Evolutionary conservation across 2,888 invertebrate genomes (phyloP).

Genomic region (Euplagia quadripunctaria): DNA sequence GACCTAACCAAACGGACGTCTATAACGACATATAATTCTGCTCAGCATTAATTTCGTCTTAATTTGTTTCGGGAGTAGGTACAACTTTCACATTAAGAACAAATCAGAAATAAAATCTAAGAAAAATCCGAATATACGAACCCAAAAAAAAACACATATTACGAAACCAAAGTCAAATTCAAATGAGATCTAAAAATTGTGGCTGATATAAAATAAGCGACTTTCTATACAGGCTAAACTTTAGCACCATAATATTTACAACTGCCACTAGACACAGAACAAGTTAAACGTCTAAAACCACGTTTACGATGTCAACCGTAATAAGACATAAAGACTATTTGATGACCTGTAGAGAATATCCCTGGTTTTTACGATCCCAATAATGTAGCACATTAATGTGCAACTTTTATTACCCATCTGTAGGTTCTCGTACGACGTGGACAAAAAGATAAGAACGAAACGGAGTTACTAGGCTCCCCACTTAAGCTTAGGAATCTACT

Average conservation of each 20-base stretch:
- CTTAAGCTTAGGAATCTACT: conserved; percentile 18
- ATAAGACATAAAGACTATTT: conserved; percentile 25
- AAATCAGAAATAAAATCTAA: too few relatives aligned
- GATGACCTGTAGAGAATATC: conserved; percentile 40
- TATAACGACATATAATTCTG: too few relatives aligned
- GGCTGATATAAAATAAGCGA: neutral
- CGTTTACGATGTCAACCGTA: conserved; percentile 23
- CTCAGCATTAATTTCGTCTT: too few relatives aligned
- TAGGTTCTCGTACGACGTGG: conserved; percentile 11
- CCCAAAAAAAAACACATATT: too few relatives aligned
- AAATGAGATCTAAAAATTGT: too few relatives aligned
- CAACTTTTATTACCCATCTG: conserved; percentile 40
- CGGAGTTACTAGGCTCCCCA: conserved; percentile 13
- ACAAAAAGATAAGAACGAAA: conserved; percentile 32
- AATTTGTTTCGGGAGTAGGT: too few relatives aligned
- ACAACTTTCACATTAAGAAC: too few relatives aligned
- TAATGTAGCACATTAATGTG: conserved; percentile 48
- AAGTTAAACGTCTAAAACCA: conserved; percentile 16
- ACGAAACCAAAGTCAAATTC: too few relatives aligned
- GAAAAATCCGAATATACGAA: too few relatives aligned
- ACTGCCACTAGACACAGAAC: conserved; percentile 1
- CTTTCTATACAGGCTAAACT: neutral
- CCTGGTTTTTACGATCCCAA: conserved; percentile 40
- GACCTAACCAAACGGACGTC: too few relatives aligned
- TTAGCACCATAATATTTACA: neutral